A percentile compares a stretch with the other conserved stretches of the same genome.
These are phyloP conservation scores for Diaperis boleti DNA, from an alignment of 2,888 invertebrate genomes.

Conservation along the genomic window DNA sequence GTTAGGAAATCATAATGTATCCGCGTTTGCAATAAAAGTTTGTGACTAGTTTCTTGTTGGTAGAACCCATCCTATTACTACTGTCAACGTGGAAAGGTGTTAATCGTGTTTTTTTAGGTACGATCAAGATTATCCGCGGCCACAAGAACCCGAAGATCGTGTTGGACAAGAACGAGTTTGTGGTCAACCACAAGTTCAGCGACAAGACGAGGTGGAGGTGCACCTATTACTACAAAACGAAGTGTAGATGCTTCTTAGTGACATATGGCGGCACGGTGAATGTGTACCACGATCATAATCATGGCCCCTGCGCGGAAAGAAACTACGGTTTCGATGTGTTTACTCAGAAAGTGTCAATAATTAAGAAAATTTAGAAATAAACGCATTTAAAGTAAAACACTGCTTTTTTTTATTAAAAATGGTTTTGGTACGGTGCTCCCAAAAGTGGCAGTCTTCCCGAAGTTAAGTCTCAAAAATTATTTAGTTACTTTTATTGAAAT, in stretches of 20 bases:
- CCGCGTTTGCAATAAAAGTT: neutral
- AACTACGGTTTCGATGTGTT: conserved; percentile 34
- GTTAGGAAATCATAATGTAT: conserved; percentile 4
- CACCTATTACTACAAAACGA: conserved; percentile 49
- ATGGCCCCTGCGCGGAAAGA: conserved; percentile 42
- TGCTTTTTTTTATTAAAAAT: neutral
- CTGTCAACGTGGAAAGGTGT: too few species aligned
- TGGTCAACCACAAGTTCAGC: conserved; percentile 17
- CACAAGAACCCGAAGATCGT: conserved; percentile 43
- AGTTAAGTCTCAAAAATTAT: neutral
- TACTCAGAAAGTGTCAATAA: conserved; percentile 43
- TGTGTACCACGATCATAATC: conserved; percentile 49
- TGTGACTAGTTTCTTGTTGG: too few species aligned
- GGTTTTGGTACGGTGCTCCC: neutral
- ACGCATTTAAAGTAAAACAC: too few species aligned
- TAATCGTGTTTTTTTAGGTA: conserved; percentile 44
- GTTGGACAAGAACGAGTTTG: conserved; percentile 41
- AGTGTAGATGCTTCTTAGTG: conserved; percentile 46
- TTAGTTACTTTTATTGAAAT: neutral
- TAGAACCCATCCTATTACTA: too few species aligned
- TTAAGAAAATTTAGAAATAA: conserved; percentile 23
- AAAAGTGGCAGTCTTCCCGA: neutral
- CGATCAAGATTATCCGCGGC: conserved; percentile 36
- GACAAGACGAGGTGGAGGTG: conserved; percentile 57
- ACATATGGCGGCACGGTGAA: conserved; percentile 34